These are phyloP conservation scores for Pogonocherus hispidulus DNA, from an alignment of 2,888 invertebrate species.

Conservation along the genomic window DNA sequence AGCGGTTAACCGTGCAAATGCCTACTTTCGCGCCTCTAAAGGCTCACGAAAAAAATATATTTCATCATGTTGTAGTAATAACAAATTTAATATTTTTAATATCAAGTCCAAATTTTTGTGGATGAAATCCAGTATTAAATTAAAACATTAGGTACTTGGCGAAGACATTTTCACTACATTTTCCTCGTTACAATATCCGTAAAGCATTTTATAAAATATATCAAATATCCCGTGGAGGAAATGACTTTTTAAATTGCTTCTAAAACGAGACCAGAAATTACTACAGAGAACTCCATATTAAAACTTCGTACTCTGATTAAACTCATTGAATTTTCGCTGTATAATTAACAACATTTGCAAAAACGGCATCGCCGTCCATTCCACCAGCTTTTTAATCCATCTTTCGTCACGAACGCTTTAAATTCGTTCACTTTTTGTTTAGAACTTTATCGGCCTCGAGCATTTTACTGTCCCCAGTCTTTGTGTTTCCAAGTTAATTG, in stretches of 20 bases:
- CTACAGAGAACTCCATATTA: conserved; percentile 17
- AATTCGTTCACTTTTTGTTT: conserved; percentile 50
- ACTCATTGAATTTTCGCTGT: conserved; percentile 29
- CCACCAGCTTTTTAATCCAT: conserved; percentile 58
- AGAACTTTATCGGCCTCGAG: conserved; percentile 44
- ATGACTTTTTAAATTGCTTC: conserved; percentile 9
- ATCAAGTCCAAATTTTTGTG: too few species aligned
- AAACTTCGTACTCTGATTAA: conserved; percentile 24
- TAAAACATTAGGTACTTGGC: too few species aligned
- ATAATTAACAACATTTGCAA: conserved; percentile 62
- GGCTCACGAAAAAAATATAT: too few species aligned
- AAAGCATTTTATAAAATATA: neutral
- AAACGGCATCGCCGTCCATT: conserved; percentile 57
- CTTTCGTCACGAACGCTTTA: conserved; percentile 56
- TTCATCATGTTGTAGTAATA: too few species aligned
- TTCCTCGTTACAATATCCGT: too few species aligned
- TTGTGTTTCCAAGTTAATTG: conserved; percentile 37
- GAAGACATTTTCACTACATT: too few species aligned
- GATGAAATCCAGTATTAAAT: too few species aligned
- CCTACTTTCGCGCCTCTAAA: too few species aligned
- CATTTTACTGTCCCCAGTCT: conserved; percentile 34
- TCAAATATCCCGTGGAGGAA: neutral
- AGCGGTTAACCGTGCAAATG: too few species aligned
- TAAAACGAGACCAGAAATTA: conserved; percentile 3
- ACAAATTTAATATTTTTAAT: too few species aligned